Conservation (phyloP, 2,888 invertebrate genomes). For the Drosophila fungiperda region DNA sequence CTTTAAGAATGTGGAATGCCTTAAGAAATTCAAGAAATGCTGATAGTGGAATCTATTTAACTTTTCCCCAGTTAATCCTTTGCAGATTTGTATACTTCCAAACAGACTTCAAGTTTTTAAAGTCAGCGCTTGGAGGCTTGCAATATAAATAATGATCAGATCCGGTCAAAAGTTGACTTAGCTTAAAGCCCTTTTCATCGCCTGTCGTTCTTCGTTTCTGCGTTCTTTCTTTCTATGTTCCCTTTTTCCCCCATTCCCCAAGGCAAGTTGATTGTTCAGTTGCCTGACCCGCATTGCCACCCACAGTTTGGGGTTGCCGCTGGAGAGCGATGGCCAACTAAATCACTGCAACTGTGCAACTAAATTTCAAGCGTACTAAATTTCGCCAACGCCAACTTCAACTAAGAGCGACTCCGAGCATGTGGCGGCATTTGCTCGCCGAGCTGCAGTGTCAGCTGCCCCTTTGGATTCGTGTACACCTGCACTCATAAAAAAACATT, state of each 20-base stretch:
- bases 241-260: not conserved
- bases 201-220: slow-evolving; percentile 5
- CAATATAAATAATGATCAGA: not conserved
- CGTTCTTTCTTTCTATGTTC: not conserved
- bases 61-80: not conserved
- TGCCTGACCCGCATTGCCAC: slow-evolving; percentile 37
- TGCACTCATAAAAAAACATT: not conserved
- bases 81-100: not conserved
- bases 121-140: not conserved
- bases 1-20: not conserved
- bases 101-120: not conserved
- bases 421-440: slow-evolving; percentile 29
- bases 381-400: slow-evolving; percentile 59
- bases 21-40: not conserved
- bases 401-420: slow-evolving; percentile 46
- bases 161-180: not conserved
- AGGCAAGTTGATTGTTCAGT: slow-evolving; percentile 38
- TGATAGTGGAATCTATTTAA: not conserved
- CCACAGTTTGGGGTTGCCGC: slow-evolving; percentile 30
- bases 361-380: slow-evolving; percentile 81
- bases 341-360: slow-evolving; percentile 76
- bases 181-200: slow-evolving; percentile 8
- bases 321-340: slow-evolving; percentile 55
- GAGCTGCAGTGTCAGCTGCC: slow-evolving; percentile 41
- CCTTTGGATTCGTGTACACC: slow-evolving; percentile 57